A percentile compares a stretch with the other conserved stretches of the same genome.
Evolutionary conservation across 2,888 invertebrate genomes (phyloP).

Genomic region (Lomographa bimaculata): DNA sequence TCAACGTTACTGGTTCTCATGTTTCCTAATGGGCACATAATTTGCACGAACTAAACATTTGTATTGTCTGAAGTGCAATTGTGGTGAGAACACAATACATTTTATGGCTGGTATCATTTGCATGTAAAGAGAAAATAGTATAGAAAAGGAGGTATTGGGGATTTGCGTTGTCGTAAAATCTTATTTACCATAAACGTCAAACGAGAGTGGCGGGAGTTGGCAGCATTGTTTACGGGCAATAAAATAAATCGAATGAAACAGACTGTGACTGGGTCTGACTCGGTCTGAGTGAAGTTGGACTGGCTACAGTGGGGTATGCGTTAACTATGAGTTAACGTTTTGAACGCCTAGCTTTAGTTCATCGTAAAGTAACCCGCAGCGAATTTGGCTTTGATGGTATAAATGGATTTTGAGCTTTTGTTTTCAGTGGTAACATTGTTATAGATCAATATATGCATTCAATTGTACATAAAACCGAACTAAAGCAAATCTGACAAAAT

Average conservation of each 20-base stretch:
- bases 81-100: conserved; percentile 47
- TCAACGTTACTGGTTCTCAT: conserved; percentile 25
- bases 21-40: conserved; percentile 34
- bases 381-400: no score
- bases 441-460: no score
- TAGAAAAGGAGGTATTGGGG: conserved; percentile 57
- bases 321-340: conserved; percentile 7
- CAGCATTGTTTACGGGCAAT: conserved; percentile 75
- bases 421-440: no score
- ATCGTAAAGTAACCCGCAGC: neutral
- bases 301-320: neutral
- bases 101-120: conserved; percentile 58
- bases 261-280: conserved; percentile 51
- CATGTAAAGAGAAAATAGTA: conserved; percentile 63
- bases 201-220: conserved; percentile 65
- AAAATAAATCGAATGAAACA: conserved; percentile 74
- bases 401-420: no score
- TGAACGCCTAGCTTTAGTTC: neutral
- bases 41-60: conserved; percentile 45
- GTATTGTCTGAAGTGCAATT: conserved; percentile 46
- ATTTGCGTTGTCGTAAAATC: conserved; percentile 68
- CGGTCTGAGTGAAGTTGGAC: conserved; percentile 23
- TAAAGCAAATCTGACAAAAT: no score
- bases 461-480: no score
- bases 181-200: conserved; percentile 74